A percentile compares a stretch with the other conserved stretches of the same genome.
Conservation (phyloP, 2,113 vertebrate species). For the Neofelis nebulosa region DNA sequence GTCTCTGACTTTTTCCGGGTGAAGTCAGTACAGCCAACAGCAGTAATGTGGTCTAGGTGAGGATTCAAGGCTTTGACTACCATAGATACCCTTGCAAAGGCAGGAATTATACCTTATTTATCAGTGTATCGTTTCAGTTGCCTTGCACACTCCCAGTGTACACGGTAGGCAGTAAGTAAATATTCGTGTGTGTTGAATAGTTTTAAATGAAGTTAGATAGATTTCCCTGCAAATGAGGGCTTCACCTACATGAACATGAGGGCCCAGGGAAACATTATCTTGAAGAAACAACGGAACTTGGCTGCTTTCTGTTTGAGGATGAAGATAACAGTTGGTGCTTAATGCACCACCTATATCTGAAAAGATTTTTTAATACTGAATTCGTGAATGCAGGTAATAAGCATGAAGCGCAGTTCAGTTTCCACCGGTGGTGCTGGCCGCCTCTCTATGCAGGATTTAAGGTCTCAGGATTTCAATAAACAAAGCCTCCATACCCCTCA, state of each 20-base stretch:
- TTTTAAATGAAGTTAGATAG: background rate
- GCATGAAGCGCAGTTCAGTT: slow-evolving; percentile 87
- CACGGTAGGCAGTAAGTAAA: background rate
- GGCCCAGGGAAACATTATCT: background rate
- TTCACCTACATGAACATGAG: background rate
- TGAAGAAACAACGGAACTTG: background rate
- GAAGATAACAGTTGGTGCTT: background rate
- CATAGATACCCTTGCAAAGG: background rate
- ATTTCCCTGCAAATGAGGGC: background rate
- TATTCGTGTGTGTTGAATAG: background rate
- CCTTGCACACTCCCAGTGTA: background rate
- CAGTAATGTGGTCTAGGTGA: background rate
- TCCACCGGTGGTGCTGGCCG: slow-evolving; percentile 82
- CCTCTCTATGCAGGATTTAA: slow-evolving; percentile 88
- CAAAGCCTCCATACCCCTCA: slow-evolving; percentile 93
- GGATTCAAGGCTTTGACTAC: background rate
- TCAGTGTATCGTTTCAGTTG: background rate
- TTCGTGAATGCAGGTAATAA: slow-evolving; percentile 6
- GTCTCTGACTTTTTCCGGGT: background rate
- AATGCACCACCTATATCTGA: background rate
- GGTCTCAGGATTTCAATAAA: slow-evolving; percentile 92
- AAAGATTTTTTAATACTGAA: background rate
- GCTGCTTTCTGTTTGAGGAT: background rate
- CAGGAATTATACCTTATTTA: background rate
- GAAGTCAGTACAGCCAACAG: background rate